Base-by-base conservation (phyloP, 2,888 invertebrate species). In the Andrena trimmerana region DNA sequence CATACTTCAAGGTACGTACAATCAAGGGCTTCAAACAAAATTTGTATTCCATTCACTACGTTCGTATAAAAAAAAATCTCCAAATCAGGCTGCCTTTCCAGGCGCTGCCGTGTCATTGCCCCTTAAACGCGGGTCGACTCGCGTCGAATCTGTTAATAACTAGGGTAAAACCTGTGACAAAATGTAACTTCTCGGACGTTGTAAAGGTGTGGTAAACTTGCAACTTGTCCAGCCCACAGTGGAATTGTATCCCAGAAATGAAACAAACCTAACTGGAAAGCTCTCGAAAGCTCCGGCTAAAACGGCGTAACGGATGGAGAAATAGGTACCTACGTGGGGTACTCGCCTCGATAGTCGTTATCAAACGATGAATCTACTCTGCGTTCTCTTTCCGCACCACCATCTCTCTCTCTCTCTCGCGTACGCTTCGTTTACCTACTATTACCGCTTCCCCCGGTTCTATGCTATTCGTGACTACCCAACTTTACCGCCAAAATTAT, bases 171-270 rank as follows among this genome's bases (percentile, higher is more conserved):
- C 29, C n/a, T 16, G 50, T 16, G 16, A 24, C 31, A 24, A 60
- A 60, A 24, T 13, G 31, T 31, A 70, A 48, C 3, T 48, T 31
- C 33, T 36, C 7, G 13, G 4, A 4, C 1, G 42, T 2, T 57
- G 5, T 10, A 7, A 31, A 20, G 13, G 16, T 24, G 42, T 42
- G 42, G n/a, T 29, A 72, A 42, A 65, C n/a, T 24, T 24, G 27
- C 27, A 24, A 20, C 20, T 10, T 24, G 52, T 63, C 62, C 29
- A 62, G 8, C 50, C 42, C 89, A 90, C 90, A 93, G 92, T 42
- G 4, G 13, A 16, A 92, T 93, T 93, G 92, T 92, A 93, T 93
- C 89, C 92, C 90, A 92, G 93, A 93, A 93, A 93, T 93, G 93
- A 92, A 93, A 93, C 91, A 92, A 92, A 93, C 92, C 92, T 91